A percentile compares a stretch with the other conserved stretches of the same genome.
phyloP scores from a whole-genome alignment of 2,888 invertebrate species.

The Cerastoderma edule region DNA sequence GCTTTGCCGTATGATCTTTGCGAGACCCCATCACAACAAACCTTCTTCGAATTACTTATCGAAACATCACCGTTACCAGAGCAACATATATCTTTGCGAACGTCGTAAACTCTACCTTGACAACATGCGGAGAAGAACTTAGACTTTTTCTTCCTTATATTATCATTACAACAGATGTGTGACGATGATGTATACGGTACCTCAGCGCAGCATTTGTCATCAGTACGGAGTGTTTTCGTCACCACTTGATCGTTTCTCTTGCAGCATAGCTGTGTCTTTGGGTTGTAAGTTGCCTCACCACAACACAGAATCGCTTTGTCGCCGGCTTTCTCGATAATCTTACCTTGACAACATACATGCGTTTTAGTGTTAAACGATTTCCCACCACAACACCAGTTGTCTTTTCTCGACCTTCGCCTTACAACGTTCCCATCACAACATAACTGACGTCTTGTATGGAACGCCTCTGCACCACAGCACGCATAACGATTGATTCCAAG shows the following conservation, averaged over 20 bases:
- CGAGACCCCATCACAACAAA: constrained; percentile 12
- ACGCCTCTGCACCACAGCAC: constrained; percentile 42
- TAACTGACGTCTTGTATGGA: constrained; percentile 34
- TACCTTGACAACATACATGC: constrained; percentile 49
- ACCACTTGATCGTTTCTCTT: not conserved
- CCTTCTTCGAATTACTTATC: not conserved
- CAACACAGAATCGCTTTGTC: not conserved
- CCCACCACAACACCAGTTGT: constrained; percentile 52
- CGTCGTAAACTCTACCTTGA: not conserved
- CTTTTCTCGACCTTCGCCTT: constrained; percentile 16
- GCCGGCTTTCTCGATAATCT: constrained; percentile 27
- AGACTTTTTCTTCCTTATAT: not conserved
- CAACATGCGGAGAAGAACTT: constrained; percentile 4
- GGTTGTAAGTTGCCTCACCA: constrained; percentile 13
- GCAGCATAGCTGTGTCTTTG: constrained; percentile 1
- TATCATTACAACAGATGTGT: not conserved
- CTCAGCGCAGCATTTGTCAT: constrained; percentile 16
- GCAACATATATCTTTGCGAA: not conserved
- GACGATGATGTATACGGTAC: constrained; percentile 8
- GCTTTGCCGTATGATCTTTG: constrained; percentile 3
- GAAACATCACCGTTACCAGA: not conserved
- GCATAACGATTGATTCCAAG: constrained; percentile 31
- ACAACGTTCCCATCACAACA: constrained; percentile 47
- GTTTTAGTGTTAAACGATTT: constrained; percentile 43
- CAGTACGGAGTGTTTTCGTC: not conserved